Evolutionary conservation across 2,888 invertebrate species (phyloP).

Genomic region (Cremastinae sp.): DNA sequence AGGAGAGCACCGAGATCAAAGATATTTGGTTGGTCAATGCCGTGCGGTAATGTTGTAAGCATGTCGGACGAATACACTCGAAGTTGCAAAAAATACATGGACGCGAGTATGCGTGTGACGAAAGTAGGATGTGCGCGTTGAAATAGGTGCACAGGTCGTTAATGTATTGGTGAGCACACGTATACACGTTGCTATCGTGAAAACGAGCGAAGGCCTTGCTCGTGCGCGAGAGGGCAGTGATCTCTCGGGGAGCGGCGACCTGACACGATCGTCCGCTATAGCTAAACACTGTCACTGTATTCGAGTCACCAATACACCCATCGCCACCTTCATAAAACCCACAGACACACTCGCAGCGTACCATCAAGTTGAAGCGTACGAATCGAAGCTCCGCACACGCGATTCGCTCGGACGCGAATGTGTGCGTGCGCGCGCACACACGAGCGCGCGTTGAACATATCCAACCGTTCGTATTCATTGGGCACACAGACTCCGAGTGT

Average conservation of each 20-base stretch:
- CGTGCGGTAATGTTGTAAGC: no score
- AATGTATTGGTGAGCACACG: neutral
- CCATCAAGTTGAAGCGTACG: neutral
- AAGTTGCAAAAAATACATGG: no score
- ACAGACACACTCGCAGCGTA: conserved; percentile 17
- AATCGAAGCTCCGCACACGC: neutral
- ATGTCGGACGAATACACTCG: no score
- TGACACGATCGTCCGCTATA: conserved; percentile 75
- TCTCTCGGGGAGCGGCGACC: conserved; percentile 80
- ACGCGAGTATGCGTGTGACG: neutral
- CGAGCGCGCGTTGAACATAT: conserved; percentile 17
- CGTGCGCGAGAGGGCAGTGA: conserved; percentile 79
- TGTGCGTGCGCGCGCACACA: neutral
- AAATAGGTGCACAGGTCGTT: no score
- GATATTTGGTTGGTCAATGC: no score
- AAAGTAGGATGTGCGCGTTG: neutral
- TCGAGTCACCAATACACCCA: conserved; percentile 19
- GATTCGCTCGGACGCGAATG: neutral
- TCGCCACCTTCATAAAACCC: neutral
- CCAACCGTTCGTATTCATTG: conserved; percentile 36
- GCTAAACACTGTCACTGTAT: conserved; percentile 49
- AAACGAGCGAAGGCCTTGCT: conserved; percentile 66
- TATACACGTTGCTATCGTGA: conserved; percentile 46
- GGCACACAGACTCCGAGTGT: conserved; percentile 49
- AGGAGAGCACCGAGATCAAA: no score